phyloP scores from a whole-genome alignment of 2,113 vertebrate species.

The Malurus cyaneus region DNA sequence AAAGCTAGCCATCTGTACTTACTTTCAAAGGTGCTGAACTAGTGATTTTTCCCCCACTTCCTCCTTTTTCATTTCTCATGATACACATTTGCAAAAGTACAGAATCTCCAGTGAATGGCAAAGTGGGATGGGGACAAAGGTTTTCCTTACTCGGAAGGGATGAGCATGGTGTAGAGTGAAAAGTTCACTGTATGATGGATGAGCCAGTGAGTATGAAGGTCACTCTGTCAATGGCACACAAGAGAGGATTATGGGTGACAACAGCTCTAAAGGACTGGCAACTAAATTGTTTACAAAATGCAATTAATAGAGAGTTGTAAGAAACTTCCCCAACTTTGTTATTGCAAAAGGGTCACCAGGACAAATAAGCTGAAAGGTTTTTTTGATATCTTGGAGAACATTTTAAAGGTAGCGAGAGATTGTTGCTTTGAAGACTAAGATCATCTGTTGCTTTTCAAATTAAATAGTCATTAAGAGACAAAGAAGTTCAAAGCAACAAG shows the following conservation, averaged over 20 bases:
- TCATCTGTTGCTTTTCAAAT: not conserved
- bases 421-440: not conserved
- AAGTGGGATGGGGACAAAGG: slow-evolving; percentile 85
- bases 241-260: slow-evolving; percentile 76
- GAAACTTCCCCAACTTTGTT: not conserved
- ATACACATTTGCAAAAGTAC: slow-evolving; percentile 35
- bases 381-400: not conserved
- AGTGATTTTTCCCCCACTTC: slow-evolving; percentile 66
- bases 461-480: not conserved
- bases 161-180: slow-evolving; percentile 79
- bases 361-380: not conserved
- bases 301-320: not conserved
- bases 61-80: slow-evolving; percentile 32
- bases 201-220: slow-evolving; percentile 86
- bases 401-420: not conserved
- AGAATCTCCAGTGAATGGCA: slow-evolving; percentile 77
- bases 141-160: slow-evolving; percentile 79
- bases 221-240: slow-evolving; percentile 84
- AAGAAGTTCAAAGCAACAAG: not conserved
- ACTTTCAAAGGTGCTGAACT: slow-evolving; percentile 81
- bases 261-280: slow-evolving; percentile 38
- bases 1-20: slow-evolving; percentile 77
- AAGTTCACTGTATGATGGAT: slow-evolving; percentile 98
- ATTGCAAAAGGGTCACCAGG: not conserved
- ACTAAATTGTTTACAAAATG: slow-evolving; percentile 57